Base-by-base conservation (phyloP, 2,113 vertebrate species). In the Chrysochloris asiatica region DNA sequence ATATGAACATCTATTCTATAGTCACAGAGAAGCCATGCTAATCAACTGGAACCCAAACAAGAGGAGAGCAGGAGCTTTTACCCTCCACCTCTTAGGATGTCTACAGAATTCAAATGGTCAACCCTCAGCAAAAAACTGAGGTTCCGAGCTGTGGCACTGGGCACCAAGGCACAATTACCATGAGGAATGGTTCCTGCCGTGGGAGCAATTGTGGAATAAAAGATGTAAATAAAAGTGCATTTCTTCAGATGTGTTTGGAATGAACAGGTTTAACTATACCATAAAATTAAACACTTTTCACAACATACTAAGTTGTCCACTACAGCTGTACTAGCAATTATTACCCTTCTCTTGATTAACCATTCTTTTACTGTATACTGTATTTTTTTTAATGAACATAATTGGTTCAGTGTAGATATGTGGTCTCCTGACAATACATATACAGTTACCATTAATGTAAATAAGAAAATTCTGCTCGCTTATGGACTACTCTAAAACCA, bases 241-340 rank as follows among this genome's bases (percentile, higher is more conserved):
- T 89, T 81, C 65, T 91, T 95, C 76, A 76, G 63, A 88, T 88
- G 83, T 75, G 33, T 92, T 93, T 90, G 82, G 85, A 85, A 88
- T 6, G 79, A 92, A 87, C 95, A 92, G 82, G 87, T 94, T 90
- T 94, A 94, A 90, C 87, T 83, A 82, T 43, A 80, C 93, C 93
- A 92, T 93, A 89, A 95, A 96, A 94, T 93, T 95, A 94, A 95
- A 95, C 47, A 88, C 75, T 13, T 79, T 73, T 95, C 93, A 93
- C 94, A 88, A 94, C 91, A 96, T 95, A 95, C 93, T 93, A 90
- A 72, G 79, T 88, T 96, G 93, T 96, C 94, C 95, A 65, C 89
- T 26, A 28, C 52, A 52, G 93, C 69, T 94, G 88, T 92, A 90
- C 94, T 95, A 93, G 91, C 59, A 48, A 63, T 93, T 96, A 97